Evolutionary conservation across 2,113 vertebrate genomes (phyloP).

Genomic region (Lasiurus borealis): DNA sequence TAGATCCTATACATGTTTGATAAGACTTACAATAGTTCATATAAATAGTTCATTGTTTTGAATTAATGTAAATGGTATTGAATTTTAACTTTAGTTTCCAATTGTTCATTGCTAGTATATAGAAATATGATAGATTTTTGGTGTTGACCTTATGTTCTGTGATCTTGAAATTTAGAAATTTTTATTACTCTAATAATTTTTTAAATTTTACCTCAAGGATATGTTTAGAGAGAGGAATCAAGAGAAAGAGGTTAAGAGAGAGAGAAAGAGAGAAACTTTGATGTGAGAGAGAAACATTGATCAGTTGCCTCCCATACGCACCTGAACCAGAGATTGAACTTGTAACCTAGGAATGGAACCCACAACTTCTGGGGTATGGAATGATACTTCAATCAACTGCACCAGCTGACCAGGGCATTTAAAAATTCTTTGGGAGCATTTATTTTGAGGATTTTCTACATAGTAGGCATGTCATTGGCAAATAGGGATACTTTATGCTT

Average conservation of each 20-base stretch:
- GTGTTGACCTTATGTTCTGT: neutral
- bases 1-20: neutral
- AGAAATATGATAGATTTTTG: neutral
- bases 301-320: neutral
- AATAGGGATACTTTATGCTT: neutral
- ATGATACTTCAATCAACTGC: neutral
- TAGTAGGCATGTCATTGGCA: neutral
- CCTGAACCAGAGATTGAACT: neutral
- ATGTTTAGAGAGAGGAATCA: too few relatives aligned
- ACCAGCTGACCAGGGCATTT: neutral
- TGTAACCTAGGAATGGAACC: neutral
- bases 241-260: neutral
- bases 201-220: too few relatives aligned
- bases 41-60: neutral
- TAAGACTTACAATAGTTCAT: neutral
- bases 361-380: neutral
- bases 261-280: neutral
- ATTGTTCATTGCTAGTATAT: neutral
- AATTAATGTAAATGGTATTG: neutral
- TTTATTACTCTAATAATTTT: neutral
- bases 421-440: neutral
- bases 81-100: conserved; percentile 23
- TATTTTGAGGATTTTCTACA: neutral
- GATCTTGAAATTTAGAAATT: neutral
- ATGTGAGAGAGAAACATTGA: neutral